A percentile compares a stretch with the other conserved stretches of the same genome.
phyloP scores from a whole-genome alignment of 2,888 invertebrate species.

The Chirona hameri region DNA sequence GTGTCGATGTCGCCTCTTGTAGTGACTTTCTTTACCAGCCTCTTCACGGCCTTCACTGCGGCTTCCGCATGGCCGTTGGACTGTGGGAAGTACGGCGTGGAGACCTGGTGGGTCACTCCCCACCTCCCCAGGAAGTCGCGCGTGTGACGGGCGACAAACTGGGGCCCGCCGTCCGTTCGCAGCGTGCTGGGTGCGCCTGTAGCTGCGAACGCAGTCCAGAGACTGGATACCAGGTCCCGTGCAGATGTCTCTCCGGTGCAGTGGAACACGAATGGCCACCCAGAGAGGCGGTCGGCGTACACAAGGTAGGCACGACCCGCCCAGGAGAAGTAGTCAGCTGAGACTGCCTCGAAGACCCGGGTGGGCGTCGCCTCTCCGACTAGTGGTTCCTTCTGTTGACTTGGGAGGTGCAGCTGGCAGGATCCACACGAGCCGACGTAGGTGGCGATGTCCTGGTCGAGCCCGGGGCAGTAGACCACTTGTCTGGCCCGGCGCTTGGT shows the following conservation, averaged over 20 bases:
- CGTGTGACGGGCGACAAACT: not conserved
- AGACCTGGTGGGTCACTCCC: not conserved
- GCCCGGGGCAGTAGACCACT: not conserved
- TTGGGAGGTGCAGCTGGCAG: not conserved
- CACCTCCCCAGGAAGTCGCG: not conserved
- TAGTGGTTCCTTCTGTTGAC: not conserved
- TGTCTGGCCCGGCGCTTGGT: not conserved
- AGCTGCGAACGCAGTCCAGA: not conserved
- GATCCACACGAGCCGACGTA: not conserved
- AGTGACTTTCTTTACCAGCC: not conserved
- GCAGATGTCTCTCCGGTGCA: not conserved
- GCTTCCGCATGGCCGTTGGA: slow-evolving; percentile 10
- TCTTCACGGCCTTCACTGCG: not conserved
- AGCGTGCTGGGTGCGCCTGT: not conserved
- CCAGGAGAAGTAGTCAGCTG: not conserved
- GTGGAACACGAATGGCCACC: not conserved
- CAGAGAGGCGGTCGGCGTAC: slow-evolving; percentile 11
- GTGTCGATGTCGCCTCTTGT: not conserved
- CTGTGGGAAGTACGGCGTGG: not conserved
- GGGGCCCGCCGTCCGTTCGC: not conserved
- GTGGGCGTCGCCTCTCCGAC: not conserved
- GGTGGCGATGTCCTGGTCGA: not conserved
- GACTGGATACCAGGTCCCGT: not conserved
- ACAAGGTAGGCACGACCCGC: not conserved
- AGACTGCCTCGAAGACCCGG: not conserved